These are phyloP conservation scores for Ptyas mucosa DNA, from an alignment of 2,113 vertebrate species.

Conservation along the genomic window DNA sequence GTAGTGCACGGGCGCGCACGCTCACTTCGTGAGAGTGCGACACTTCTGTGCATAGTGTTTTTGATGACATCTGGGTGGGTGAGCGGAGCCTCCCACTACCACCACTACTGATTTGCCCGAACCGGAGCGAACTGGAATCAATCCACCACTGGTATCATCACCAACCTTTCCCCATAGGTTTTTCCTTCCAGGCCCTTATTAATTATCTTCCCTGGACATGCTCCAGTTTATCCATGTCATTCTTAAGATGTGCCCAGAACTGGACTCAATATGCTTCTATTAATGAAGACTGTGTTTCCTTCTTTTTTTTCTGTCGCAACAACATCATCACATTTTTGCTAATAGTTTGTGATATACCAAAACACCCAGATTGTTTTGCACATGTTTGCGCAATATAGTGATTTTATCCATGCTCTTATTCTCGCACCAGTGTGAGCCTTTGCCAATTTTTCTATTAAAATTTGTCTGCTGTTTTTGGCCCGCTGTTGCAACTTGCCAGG, in stretches of 20 bases:
- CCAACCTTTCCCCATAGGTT: neutral
- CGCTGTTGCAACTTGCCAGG: neutral
- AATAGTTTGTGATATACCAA: neutral
- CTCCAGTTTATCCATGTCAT: neutral
- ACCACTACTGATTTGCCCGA: no score
- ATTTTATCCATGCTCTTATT: neutral
- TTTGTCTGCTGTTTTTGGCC: neutral
- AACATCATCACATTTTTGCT: neutral
- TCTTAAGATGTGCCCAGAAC: neutral
- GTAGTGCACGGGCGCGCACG: no score
- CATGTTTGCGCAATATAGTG: neutral
- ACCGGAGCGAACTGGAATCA: no score
- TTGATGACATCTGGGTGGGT: no score
- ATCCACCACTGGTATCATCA: neutral
- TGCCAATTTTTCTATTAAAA: neutral
- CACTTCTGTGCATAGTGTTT: no score
- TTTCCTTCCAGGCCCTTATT: neutral
- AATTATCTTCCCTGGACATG: neutral
- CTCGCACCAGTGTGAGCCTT: neutral
- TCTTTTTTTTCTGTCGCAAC: neutral
- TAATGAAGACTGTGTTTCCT: neutral
- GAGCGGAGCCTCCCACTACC: no score
- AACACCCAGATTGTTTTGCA: neutral
- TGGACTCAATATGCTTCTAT: neutral
- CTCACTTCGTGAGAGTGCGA: no score